phyloP scores from a whole-genome alignment of 2,888 invertebrate genomes.

The Ferrisia virgata region DNA sequence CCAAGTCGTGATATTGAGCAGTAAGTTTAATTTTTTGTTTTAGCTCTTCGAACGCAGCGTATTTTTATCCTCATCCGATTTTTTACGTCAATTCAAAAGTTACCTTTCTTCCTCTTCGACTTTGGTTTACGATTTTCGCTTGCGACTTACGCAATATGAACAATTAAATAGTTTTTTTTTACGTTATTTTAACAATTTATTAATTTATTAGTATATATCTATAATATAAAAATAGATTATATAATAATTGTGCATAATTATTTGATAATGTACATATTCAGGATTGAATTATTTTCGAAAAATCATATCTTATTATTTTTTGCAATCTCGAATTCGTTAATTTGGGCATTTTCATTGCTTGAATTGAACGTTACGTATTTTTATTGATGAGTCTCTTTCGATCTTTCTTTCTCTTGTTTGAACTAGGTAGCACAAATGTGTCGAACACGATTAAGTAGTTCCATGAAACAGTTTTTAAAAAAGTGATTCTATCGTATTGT shows the following conservation, averaged over 20 bases:
- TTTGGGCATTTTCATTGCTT: too few species aligned
- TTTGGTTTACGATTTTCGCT: neutral
- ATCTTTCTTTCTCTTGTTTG: too few species aligned
- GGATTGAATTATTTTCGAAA: too few species aligned
- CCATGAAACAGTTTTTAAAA: too few species aligned
- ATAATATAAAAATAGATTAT: neutral
- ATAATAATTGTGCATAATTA: neutral
- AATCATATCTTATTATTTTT: too few species aligned
- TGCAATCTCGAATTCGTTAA: too few species aligned
- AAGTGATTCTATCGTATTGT: too few species aligned
- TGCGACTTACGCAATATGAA: neutral
- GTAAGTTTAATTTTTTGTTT: slow-evolving; percentile 20
- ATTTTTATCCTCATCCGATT: neutral
- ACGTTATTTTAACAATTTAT: neutral
- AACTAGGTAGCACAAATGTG: too few species aligned
- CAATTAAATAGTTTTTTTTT: neutral
- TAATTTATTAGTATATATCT: neutral
- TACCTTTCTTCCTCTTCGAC: neutral
- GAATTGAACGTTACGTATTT: too few species aligned
- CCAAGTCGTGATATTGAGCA: slow-evolving; percentile 27
- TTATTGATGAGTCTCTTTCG: too few species aligned
- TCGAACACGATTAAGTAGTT: too few species aligned
- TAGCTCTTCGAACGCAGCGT: neutral
- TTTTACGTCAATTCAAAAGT: neutral
- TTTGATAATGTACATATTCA: too few species aligned